Conservation (phyloP, 2,113 vertebrate species). For the Chaenogobius annularis region DNA sequence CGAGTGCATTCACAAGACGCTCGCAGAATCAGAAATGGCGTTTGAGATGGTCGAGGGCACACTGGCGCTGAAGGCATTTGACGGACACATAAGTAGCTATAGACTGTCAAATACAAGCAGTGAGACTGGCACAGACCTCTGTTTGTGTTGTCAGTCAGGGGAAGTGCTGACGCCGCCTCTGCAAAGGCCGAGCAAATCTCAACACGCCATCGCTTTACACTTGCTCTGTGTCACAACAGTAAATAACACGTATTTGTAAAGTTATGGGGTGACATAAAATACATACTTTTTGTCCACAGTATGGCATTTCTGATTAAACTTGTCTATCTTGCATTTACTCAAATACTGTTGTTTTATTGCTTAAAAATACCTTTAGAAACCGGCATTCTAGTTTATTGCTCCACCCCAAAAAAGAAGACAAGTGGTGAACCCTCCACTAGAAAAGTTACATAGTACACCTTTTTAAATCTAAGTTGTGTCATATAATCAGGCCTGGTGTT, state of each 20-base stretch:
- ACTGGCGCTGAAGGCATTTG: not conserved
- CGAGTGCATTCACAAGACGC: constrained; percentile 11
- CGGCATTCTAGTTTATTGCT: no score
- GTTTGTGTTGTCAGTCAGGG: constrained; percentile 18
- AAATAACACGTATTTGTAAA: not conserved
- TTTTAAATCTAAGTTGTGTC: no score
- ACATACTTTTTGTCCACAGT: no score
- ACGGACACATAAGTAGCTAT: constrained; percentile 23
- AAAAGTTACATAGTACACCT: no score
- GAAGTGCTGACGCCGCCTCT: constrained; percentile 8
- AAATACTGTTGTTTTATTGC: no score
- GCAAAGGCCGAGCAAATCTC: not conserved
- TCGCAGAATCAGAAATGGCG: not conserved
- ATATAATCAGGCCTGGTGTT: no score
- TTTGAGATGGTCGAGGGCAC: not conserved
- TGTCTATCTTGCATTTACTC: no score
- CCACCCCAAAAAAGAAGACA: no score
- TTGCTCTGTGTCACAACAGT: not conserved
- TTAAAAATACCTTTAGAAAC: no score
- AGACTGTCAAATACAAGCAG: constrained; percentile 22
- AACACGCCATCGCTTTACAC: constrained; percentile 9
- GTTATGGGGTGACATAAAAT: not conserved
- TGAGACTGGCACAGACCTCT: constrained; percentile 18
- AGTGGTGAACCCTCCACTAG: no score
- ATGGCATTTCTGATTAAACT: no score